phyloP scores from a whole-genome alignment of 2,113 vertebrate species.

The Chitala chitala region DNA sequence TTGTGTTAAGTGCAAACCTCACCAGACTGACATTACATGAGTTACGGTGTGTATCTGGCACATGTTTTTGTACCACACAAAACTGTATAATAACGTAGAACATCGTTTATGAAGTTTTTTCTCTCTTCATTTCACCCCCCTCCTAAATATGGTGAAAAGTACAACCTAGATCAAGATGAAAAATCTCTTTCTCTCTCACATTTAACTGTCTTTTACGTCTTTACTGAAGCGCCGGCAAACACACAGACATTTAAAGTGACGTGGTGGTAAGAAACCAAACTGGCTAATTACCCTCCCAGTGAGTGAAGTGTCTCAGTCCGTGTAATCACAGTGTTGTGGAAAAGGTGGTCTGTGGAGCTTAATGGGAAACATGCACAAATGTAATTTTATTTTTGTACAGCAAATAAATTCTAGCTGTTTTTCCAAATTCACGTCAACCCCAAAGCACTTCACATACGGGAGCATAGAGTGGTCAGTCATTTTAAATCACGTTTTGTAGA shows the following conservation, averaged over 20 bases:
- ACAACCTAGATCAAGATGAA: not conserved
- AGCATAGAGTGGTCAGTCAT: not conserved
- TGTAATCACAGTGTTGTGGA: not conserved
- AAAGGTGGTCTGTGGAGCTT: not conserved
- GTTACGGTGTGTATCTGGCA: too few relatives aligned
- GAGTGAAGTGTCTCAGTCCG: not conserved
- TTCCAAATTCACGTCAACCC: not conserved
- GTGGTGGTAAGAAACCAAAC: not conserved
- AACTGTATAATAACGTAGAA: too few relatives aligned
- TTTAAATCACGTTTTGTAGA: too few relatives aligned
- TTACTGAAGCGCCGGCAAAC: not conserved
- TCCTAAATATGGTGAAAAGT: not conserved
- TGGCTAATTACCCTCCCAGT: not conserved
- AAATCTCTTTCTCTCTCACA: not conserved
- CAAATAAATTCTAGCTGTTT: not conserved
- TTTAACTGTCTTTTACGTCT: not conserved
- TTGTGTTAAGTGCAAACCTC: too few relatives aligned
- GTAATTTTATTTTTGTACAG: not conserved
- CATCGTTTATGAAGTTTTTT: too few relatives aligned
- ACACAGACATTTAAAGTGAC: not conserved
- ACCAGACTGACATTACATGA: too few relatives aligned
- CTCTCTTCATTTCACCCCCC: too few relatives aligned
- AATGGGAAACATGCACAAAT: not conserved
- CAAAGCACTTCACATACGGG: not conserved
- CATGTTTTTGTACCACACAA: too few relatives aligned